phyloP scores from a whole-genome alignment of 2,113 vertebrate species.

The Salvator merianae region DNA sequence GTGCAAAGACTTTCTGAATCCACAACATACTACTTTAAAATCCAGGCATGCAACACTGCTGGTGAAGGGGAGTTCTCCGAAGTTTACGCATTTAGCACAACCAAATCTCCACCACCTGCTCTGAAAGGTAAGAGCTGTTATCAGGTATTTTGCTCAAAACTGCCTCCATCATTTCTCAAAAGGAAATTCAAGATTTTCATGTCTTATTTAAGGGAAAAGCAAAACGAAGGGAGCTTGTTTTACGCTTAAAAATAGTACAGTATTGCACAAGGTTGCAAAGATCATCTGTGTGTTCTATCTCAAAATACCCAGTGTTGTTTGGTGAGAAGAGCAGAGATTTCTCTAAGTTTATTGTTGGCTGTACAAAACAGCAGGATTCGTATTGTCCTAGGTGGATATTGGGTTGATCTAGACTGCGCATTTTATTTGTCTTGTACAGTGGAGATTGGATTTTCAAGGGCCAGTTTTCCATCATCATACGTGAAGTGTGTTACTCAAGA shows the following conservation, averaged over 20 bases:
- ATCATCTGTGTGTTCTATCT: no score
- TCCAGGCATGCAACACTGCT: slow-evolving; percentile 79
- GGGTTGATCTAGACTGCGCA: not conserved
- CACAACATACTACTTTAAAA: slow-evolving; percentile 79
- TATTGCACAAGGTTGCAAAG: no score
- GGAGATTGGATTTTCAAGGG: not conserved
- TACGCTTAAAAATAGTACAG: no score
- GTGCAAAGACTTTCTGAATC: slow-evolving; percentile 79
- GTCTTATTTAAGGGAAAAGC: no score
- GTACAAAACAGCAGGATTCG: no score
- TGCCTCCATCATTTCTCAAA: not conserved
- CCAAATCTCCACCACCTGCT: slow-evolving; percentile 76
- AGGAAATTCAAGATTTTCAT: no score
- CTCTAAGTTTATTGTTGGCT: not conserved
- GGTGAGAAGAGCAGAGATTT: not conserved
- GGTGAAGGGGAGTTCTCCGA: slow-evolving; percentile 78
- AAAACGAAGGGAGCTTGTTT: no score
- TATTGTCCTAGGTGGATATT: no score
- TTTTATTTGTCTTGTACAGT: not conserved
- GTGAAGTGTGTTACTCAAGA: not conserved
- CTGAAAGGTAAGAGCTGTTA: slow-evolving; percentile 76
- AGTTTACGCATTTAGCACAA: slow-evolving; percentile 79
- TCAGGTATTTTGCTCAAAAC: not conserved
- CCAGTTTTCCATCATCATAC: no score
- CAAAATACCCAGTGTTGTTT: not conserved